phyloP scores from a whole-genome alignment of 2,113 vertebrate genomes.

The Dasypus novemcinctus region DNA sequence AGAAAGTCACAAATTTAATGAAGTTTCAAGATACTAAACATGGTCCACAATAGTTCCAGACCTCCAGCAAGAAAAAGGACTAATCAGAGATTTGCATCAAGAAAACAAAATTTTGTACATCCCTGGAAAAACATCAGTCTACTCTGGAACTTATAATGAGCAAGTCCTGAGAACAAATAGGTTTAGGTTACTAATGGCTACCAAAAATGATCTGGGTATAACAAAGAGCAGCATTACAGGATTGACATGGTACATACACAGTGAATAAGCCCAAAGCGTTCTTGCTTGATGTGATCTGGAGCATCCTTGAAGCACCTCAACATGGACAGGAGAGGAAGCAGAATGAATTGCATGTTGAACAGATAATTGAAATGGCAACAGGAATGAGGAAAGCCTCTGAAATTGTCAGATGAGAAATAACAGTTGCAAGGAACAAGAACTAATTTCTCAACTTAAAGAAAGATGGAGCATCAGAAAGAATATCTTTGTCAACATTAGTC shows the following conservation, averaged over 20 bases:
- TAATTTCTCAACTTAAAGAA: slow-evolving; percentile 92
- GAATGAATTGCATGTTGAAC: slow-evolving; percentile 89
- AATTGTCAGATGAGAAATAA: slow-evolving; percentile 87
- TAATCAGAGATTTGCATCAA: slow-evolving; percentile 93
- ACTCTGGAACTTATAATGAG: slow-evolving; percentile 95
- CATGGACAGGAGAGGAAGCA: neutral
- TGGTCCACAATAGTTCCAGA: slow-evolving; percentile 92
- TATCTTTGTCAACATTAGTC: slow-evolving; percentile 88
- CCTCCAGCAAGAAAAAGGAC: slow-evolving; percentile 95
- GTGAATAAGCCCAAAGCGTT: neutral
- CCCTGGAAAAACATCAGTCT: slow-evolving; percentile 94
- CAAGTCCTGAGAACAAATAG: slow-evolving; percentile 96
- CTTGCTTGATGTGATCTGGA: neutral
- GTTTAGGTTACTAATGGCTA: slow-evolving; percentile 92
- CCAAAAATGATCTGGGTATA: slow-evolving; percentile 92
- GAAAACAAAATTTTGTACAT: slow-evolving; percentile 93
- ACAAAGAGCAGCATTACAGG: slow-evolving; percentile 90
- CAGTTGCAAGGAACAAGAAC: slow-evolving; percentile 90
- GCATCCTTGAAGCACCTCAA: neutral
- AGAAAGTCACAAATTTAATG: slow-evolving; percentile 92
- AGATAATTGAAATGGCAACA: slow-evolving; percentile 95
- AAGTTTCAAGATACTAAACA: slow-evolving; percentile 92
- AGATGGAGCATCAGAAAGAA: slow-evolving; percentile 88
- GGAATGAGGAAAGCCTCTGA: slow-evolving; percentile 94
- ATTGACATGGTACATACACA: neutral